phyloP scores from a whole-genome alignment of 1,140 invertebrate species.

The Penaeus chinensis region DNA sequence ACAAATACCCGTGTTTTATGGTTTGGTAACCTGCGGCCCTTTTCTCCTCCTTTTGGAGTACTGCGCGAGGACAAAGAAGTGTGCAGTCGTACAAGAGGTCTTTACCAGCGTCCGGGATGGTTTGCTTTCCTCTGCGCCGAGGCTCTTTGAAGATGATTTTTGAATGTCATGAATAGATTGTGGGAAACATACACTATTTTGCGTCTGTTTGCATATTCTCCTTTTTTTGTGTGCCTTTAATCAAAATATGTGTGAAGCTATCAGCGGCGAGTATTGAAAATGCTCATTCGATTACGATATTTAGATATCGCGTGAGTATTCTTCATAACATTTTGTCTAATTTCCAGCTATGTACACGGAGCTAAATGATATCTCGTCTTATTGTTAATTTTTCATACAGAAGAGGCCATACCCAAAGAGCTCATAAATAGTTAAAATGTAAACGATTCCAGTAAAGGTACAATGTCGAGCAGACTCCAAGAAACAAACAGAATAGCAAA shows the following conservation, averaged over 20 bases:
- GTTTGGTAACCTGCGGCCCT: slow-evolving; percentile 32
- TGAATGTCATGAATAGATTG: slow-evolving; percentile 49
- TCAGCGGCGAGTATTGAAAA: too few relatives aligned
- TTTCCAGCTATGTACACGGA: too few relatives aligned
- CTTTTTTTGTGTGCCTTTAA: too few relatives aligned
- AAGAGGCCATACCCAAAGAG: slow-evolving; percentile 1
- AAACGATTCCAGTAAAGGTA: neutral
- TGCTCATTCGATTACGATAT: too few relatives aligned
- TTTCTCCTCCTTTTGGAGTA: slow-evolving; percentile 28
- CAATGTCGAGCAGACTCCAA: slow-evolving; percentile 28
- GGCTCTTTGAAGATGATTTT: slow-evolving; percentile 51
- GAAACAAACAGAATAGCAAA: slow-evolving; percentile 50
- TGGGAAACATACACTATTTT: slow-evolving; percentile 17
- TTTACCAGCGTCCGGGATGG: slow-evolving; percentile 6
- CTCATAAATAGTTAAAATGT: slow-evolving; percentile 46
- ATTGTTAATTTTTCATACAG: too few relatives aligned
- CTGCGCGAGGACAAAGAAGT: slow-evolving; percentile 15
- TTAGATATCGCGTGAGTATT: too few relatives aligned
- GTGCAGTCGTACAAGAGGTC: slow-evolving; percentile 27
- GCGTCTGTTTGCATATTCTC: slow-evolving; percentile 5
- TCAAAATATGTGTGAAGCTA: too few relatives aligned
- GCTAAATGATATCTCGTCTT: too few relatives aligned
- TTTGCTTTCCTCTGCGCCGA: neutral
- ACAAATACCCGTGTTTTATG: slow-evolving; percentile 20
- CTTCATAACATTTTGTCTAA: too few relatives aligned